These are phyloP conservation scores for Dendrolimus kikuchii DNA, from an alignment of 1,140 invertebrate genomes.

Conservation along the genomic window DNA sequence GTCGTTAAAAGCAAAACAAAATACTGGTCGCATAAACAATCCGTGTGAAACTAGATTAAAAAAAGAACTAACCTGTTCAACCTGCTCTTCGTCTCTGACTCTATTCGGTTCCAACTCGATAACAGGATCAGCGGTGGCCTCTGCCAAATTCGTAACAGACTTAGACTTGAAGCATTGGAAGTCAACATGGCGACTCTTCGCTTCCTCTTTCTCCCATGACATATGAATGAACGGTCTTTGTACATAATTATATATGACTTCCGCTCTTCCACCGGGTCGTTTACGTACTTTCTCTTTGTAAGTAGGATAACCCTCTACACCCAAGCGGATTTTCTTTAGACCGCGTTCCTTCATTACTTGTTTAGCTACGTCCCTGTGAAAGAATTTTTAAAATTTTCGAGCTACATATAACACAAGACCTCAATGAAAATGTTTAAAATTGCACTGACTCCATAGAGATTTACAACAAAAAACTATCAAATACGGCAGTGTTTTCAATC, in stretches of 20 bases:
- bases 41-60: too few relatives aligned
- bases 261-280: slow-evolving; percentile 90
- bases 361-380: slow-evolving; percentile 92
- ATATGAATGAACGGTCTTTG: slow-evolving; percentile 99
- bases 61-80: too few relatives aligned
- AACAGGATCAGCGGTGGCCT: slow-evolving; percentile 90
- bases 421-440: too few relatives aligned
- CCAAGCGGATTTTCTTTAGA: slow-evolving; percentile 98
- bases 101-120: slow-evolving; percentile 48
- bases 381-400: neutral
- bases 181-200: slow-evolving; percentile 98
- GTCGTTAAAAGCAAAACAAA: too few relatives aligned
- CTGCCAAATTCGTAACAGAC: slow-evolving; percentile 93
- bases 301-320: slow-evolving; percentile 99
- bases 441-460: too few relatives aligned
- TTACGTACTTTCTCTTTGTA: slow-evolving; percentile 98
- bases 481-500: too few relatives aligned
- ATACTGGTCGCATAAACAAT: too few relatives aligned
- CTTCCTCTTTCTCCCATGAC: slow-evolving; percentile 99
- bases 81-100: slow-evolving; percentile 26
- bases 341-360: slow-evolving; percentile 98
- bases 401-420: too few relatives aligned
- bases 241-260: slow-evolving; percentile 99
- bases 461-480: too few relatives aligned
- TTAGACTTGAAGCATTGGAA: slow-evolving; percentile 98